Evolutionary conservation across 2,797 vertebrate genomes (phyloP), one percentile per base, ranked within the genome.

Genomic region (Acanthopagrus latus): DNA sequence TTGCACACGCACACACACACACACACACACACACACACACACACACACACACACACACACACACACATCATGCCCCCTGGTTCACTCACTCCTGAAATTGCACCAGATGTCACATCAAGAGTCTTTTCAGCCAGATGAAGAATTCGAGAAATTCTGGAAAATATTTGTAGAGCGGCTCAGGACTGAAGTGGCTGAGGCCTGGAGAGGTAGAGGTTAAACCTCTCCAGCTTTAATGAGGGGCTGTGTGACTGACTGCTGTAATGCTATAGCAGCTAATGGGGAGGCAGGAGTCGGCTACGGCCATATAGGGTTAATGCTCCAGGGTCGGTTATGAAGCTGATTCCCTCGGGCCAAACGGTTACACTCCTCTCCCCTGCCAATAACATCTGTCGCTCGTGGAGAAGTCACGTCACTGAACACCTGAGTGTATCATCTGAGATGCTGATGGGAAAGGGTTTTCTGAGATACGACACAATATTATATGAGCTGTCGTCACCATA

Each of bases 111-210:
- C 90, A 93, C 91, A 83, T 93, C 91, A 92, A 94, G 91, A 88
- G 78, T 63, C 55, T 87, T 64, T 66, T 68, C 82, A 88, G 81
- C 79, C 83, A 83, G 89, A 91, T 84, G 85, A 95, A 91, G 91
- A 96, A 88, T 92, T 91, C 65, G 59, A 95, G 93, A 94, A 91
- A 94, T 92, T 95, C 92, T 91, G 89, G 77, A 90, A 94, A 93
- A 95, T 94, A 95, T 95, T 95, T 95, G 91, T 86, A 80, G 85
- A 95, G 88, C 64, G 69, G 89, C 85, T 89, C 76, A 72, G 88
- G 80, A 74, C 78, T 89, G 89, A 91, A 86, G 90, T 91, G 87
- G 87, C 86, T 75, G 72, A 81, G 79, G 81, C 79, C 83, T 74
- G 83, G 80, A 80, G 88, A 91, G 87, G 88, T 74, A 82, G 89